These are phyloP conservation scores for Druceiella hillmani DNA, from an alignment of 2,888 invertebrate species.

Conservation along the genomic window DNA sequence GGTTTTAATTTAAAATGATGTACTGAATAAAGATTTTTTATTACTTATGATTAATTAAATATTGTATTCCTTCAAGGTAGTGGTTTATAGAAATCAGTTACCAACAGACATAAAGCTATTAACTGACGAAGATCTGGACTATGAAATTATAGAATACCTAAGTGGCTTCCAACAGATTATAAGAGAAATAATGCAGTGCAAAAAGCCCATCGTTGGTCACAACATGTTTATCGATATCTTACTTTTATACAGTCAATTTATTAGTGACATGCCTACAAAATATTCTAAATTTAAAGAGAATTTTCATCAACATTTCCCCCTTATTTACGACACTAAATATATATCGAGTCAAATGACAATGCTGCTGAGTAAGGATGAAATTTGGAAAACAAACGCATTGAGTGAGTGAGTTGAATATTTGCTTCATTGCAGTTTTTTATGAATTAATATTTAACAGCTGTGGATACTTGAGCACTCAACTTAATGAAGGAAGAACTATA, in stretches of 20 bases:
- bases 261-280: conserved; percentile 62
- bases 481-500: no score
- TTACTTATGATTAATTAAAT: no score
- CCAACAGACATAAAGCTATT: no score
- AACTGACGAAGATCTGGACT: conserved; percentile 41
- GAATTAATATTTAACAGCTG: no score
- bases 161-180: conserved; percentile 66
- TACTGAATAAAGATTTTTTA: no score
- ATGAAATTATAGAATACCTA: conserved; percentile 45
- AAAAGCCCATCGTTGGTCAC: conserved; percentile 73
- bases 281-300: conserved; percentile 61
- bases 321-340: conserved; percentile 68
- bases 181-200: conserved; percentile 47
- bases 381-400: conserved; percentile 49
- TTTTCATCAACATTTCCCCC: conserved; percentile 57
- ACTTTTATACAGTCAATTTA: conserved; percentile 68
- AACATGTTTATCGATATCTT: conserved; percentile 67
- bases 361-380: conserved; percentile 39
- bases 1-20: no score
- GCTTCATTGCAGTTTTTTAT: conserved; percentile 9
- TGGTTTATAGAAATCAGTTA: no score
- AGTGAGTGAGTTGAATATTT: conserved; percentile 36
- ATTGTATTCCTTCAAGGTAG: no score
- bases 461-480: no score
- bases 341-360: conserved; percentile 54